Conservation (phyloP, 2,888 invertebrate genomes). For the Sminthurinus aureus region DNA sequence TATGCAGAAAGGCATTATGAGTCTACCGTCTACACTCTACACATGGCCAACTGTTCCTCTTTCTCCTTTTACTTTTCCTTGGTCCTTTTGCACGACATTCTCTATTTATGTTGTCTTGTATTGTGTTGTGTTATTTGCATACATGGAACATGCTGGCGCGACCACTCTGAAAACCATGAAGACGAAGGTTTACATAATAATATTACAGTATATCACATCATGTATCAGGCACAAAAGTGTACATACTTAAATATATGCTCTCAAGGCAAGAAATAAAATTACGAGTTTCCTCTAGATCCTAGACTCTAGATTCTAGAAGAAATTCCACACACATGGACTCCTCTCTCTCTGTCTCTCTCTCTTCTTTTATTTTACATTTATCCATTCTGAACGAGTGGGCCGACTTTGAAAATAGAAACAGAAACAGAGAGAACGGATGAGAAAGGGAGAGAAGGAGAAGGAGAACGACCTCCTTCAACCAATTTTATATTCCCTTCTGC, state of each 20-base stretch:
- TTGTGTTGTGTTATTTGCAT: slow-evolving; percentile 41
- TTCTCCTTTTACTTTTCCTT: neutral
- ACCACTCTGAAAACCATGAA: no score
- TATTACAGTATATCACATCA: neutral
- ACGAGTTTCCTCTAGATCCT: slow-evolving; percentile 35
- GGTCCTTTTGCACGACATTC: slow-evolving; percentile 23
- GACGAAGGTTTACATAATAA: no score
- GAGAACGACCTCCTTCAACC: slow-evolving; percentile 40
- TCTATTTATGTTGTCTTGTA: slow-evolving; percentile 35
- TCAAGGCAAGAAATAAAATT: slow-evolving; percentile 29
- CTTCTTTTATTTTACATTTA: slow-evolving; percentile 42
- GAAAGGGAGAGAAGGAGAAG: no score
- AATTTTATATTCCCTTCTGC: slow-evolving; percentile 37
- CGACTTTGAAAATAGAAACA: slow-evolving; percentile 20
- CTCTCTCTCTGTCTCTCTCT: neutral
- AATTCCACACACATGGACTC: neutral
- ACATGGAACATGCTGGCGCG: slow-evolving; percentile 20
- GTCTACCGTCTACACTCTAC: neutral
- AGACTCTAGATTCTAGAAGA: slow-evolving; percentile 8
- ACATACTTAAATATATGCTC: neutral
- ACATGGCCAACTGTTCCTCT: neutral
- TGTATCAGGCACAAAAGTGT: neutral
- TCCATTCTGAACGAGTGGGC: slow-evolving; percentile 36
- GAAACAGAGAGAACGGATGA: no score
- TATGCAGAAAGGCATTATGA: neutral